These are phyloP conservation scores for Lucilia cuprina DNA, from an alignment of 1,140 invertebrate genomes.

Conservation along the genomic window DNA sequence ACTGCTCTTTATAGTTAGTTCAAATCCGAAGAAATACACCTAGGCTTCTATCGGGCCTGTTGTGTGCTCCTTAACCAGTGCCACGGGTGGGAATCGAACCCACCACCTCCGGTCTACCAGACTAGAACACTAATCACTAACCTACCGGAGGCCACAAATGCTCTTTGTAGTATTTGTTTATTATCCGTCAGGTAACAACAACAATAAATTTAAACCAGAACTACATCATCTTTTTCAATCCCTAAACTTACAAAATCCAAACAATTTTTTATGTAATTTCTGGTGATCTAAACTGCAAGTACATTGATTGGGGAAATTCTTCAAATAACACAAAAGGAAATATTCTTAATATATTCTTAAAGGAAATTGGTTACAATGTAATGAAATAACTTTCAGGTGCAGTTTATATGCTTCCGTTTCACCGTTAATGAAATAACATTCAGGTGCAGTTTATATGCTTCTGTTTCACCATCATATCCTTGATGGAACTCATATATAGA, in stretches of 20 bases:
- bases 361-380: background rate
- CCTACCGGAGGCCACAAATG: too few relatives aligned
- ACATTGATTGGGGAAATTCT: slow-evolving; percentile 17
- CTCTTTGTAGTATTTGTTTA: background rate
- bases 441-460: too few relatives aligned
- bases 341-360: too few relatives aligned
- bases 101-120: too few relatives aligned
- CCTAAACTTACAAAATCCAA: background rate
- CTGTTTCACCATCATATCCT: background rate
- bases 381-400: background rate
- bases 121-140: too few relatives aligned
- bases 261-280: background rate
- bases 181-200: slow-evolving; percentile 8
- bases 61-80: too few relatives aligned
- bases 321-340: slow-evolving; percentile 6
- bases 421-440: too few relatives aligned
- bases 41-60: too few relatives aligned
- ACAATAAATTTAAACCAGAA: background rate
- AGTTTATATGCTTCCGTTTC: slow-evolving; percentile 7
- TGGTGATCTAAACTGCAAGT: background rate
- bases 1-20: background rate
- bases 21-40: too few relatives aligned
- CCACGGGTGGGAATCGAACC: too few relatives aligned
- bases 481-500: background rate
- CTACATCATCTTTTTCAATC: background rate